Evolutionary conservation across 2,888 invertebrate genomes (phyloP).

Genomic region (Ichneumoninae sp.): DNA sequence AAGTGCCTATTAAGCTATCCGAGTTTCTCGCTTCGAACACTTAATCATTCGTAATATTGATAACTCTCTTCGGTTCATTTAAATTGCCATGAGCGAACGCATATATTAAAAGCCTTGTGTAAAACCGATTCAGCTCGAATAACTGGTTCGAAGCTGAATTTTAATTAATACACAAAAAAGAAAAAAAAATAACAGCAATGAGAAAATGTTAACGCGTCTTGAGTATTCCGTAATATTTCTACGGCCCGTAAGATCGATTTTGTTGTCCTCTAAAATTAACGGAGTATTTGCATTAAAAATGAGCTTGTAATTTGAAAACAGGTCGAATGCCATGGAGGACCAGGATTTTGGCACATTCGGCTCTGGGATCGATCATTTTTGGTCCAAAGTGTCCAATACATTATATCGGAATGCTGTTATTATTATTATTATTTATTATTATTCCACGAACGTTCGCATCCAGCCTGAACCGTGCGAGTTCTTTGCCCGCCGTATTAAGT

Average conservation of each 20-base stretch:
- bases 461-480: slow-evolving; percentile 36
- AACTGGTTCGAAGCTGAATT: slow-evolving; percentile 39
- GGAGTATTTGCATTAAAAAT: not conserved
- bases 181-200: not conserved
- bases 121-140: not conserved
- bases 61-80: slow-evolving; percentile 55
- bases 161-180: slow-evolving; percentile 1
- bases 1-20: slow-evolving; percentile 59
- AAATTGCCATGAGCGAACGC: slow-evolving; percentile 39
- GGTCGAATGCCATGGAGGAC: not conserved
- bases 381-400: slow-evolving; percentile 28
- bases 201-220: not conserved
- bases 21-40: slow-evolving; percentile 41
- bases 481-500: slow-evolving; percentile 72
- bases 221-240: not conserved
- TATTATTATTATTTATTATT: slow-evolving; percentile 43
- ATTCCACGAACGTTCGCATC: slow-evolving; percentile 55
- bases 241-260: not conserved
- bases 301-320: not conserved
- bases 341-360: not conserved
- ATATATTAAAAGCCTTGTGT: slow-evolving; percentile 27
- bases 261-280: not conserved
- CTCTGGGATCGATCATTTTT: slow-evolving; percentile 31
- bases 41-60: slow-evolving; percentile 60
- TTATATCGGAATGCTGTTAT: slow-evolving; percentile 23